A percentile compares a stretch with the other conserved stretches of the same genome.
phyloP scores from a whole-genome alignment of 2,888 invertebrate genomes.

The Lycocerus yunnanus region DNA sequence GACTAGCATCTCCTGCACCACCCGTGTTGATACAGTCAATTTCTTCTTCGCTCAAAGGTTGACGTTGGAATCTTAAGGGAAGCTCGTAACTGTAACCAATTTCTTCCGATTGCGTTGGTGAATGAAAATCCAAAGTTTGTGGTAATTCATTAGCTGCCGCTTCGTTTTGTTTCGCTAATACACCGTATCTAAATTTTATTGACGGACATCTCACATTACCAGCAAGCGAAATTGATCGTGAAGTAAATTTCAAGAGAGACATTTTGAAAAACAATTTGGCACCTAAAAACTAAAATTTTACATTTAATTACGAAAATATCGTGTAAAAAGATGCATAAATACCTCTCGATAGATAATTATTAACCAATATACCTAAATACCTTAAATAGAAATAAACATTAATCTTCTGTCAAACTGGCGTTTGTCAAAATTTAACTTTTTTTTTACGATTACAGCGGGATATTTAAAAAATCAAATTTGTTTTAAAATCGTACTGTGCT shows the following conservation, averaged over 20 bases:
- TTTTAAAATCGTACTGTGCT: neutral
- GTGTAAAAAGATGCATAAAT: neutral
- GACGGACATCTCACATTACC: slow-evolving; percentile 42
- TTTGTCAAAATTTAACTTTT: neutral
- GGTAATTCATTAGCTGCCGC: slow-evolving; percentile 18
- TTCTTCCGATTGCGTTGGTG: slow-evolving; percentile 40
- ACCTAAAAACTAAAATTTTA: neutral
- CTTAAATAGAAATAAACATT: neutral
- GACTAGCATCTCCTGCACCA: slow-evolving; percentile 33
- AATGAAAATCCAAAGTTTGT: neutral
- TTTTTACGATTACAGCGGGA: neutral
- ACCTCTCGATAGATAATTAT: neutral
- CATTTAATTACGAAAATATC: neutral
- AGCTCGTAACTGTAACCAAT: slow-evolving; percentile 54
- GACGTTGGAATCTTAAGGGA: slow-evolving; percentile 48
- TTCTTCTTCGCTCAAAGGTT: slow-evolving; percentile 49
- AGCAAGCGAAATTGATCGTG: slow-evolving; percentile 42
- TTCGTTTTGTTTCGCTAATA: slow-evolving; percentile 38
- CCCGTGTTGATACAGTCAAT: slow-evolving; percentile 54
- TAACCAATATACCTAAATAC: neutral
- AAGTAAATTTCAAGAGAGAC: slow-evolving; percentile 4
- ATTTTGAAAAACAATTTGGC: neutral
- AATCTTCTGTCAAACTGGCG: neutral
- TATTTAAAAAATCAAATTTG: neutral
- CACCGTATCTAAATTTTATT: slow-evolving; percentile 52